Percentiles rank a stretch among this genome's conserved stretches.
Evolutionary conservation across 2,113 vertebrate genomes (phyloP).

Genomic region (Urocitellus parryii): DNA sequence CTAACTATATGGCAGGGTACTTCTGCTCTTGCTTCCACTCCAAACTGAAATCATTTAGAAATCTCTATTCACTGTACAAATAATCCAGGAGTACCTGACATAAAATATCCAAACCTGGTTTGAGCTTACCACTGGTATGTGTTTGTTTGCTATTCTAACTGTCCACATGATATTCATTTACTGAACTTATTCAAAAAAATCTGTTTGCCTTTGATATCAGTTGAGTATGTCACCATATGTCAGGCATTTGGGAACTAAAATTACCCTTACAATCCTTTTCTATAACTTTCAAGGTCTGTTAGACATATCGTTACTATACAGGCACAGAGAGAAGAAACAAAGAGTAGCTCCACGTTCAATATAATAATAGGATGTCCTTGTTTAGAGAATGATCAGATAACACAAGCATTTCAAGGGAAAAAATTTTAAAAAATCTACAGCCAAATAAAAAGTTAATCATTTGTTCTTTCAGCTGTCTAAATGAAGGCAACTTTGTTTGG

Average conservation of each 20-base stretch:
- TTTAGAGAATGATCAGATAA: constrained; percentile 17
- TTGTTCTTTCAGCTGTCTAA: constrained; percentile 32
- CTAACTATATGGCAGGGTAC: not conserved
- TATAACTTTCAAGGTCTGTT: not conserved
- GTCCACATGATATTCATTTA: not conserved
- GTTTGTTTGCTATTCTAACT: not conserved
- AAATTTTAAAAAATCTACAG: not conserved
- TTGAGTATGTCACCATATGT: not conserved
- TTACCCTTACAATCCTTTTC: not conserved
- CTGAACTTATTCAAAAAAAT: not conserved
- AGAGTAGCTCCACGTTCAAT: not conserved
- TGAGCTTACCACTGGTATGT: constrained; percentile 7
- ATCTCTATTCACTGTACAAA: not conserved
- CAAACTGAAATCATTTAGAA: constrained; percentile 26
- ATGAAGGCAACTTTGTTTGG: constrained; percentile 28
- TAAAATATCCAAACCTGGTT: constrained; percentile 14
- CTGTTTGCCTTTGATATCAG: not conserved
- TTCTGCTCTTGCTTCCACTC: not conserved
- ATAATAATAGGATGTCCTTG: constrained; percentile 30
- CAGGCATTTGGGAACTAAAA: not conserved
- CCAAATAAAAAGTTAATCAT: not conserved
- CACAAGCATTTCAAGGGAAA: not conserved
- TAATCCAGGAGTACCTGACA: constrained; percentile 29
- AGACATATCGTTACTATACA: not conserved
- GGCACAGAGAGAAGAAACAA: constrained; percentile 5